phyloP scores from a whole-genome alignment of 2,797 vertebrate species.

The Lateolabrax maculatus region DNA sequence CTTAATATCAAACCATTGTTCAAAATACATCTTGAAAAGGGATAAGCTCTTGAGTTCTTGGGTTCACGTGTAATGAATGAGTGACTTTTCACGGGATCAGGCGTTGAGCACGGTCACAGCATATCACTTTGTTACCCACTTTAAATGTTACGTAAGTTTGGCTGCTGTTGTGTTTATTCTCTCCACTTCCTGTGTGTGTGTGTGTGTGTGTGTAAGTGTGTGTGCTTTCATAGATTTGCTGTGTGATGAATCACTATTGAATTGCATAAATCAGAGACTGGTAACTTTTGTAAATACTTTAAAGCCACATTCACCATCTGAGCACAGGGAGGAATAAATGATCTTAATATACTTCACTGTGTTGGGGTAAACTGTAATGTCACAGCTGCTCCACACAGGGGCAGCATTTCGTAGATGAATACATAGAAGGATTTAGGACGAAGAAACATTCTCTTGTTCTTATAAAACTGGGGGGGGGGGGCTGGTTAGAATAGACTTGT shows the following conservation, averaged over 20 bases:
- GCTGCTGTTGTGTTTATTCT: too few species aligned
- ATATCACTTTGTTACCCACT: too few species aligned
- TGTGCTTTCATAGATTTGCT: not conserved
- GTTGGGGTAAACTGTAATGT: not conserved
- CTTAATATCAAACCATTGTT: too few species aligned
- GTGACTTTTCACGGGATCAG: too few species aligned
- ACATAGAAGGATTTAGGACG: not conserved
- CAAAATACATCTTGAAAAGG: too few species aligned
- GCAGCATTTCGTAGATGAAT: slow-evolving; percentile 7
- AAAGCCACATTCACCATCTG: not conserved
- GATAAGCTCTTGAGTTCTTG: not conserved
- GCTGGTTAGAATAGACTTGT: not conserved
- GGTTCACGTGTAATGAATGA: not conserved
- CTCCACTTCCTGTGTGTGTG: not conserved
- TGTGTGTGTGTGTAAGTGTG: not conserved
- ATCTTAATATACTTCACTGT: not conserved
- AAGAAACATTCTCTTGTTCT: not conserved
- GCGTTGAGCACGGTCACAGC: too few species aligned
- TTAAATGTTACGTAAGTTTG: too few species aligned
- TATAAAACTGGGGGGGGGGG: not conserved
- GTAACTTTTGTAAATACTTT: not conserved
- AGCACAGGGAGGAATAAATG: not conserved
- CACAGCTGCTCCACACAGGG: slow-evolving; percentile 27
- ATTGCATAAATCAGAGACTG: not conserved
- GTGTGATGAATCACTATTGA: not conserved